A percentile compares a stretch with the other conserved stretches of the same genome.
Conservation (phyloP, 53 echinoderm and acorn worm genomes). For the Holothuria scabra region DNA sequence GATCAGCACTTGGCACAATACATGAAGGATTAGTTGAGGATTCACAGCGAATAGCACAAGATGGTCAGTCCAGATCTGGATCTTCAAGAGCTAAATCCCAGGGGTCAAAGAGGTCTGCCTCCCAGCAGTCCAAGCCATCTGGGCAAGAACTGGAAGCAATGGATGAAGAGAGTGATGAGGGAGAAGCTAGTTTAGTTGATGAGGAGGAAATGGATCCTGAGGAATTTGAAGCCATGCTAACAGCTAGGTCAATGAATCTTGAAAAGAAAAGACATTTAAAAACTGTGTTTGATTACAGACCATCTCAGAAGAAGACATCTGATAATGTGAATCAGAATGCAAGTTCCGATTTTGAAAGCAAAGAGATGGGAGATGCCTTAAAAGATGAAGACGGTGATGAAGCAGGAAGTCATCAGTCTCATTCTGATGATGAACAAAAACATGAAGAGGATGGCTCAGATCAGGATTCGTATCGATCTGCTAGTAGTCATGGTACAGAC, state of each 20-base stretch:
- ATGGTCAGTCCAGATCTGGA: not conserved
- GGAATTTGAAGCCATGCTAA: constrained; percentile 69
- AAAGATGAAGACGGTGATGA: not conserved
- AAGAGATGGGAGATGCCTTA: not conserved
- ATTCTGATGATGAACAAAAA: not conserved
- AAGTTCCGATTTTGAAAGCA: constrained; percentile 26
- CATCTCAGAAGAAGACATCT: constrained; percentile 6
- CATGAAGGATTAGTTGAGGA: constrained; percentile 5
- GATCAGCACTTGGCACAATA: constrained; percentile 55
- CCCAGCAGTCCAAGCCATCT: constrained; percentile 32
- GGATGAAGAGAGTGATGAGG: constrained; percentile 47
- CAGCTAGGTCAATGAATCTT: constrained; percentile 68
- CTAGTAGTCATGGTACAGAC: not conserved
- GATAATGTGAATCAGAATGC: constrained; percentile 80
- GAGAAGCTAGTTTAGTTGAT: not conserved
- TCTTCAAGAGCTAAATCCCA: constrained; percentile 4
- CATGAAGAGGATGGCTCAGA: not conserved
- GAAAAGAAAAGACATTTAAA: constrained; percentile 68
- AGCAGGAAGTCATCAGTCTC: not conserved
- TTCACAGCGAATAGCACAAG: not conserved
- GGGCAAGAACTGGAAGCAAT: constrained; percentile 15
- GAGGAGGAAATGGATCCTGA: constrained; percentile 39
- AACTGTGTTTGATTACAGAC: constrained; percentile 80
- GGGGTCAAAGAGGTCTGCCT: not conserved
- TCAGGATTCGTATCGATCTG: not conserved